phyloP scores from a whole-genome alignment of 2,797 vertebrate species.

The Sparus aurata region DNA sequence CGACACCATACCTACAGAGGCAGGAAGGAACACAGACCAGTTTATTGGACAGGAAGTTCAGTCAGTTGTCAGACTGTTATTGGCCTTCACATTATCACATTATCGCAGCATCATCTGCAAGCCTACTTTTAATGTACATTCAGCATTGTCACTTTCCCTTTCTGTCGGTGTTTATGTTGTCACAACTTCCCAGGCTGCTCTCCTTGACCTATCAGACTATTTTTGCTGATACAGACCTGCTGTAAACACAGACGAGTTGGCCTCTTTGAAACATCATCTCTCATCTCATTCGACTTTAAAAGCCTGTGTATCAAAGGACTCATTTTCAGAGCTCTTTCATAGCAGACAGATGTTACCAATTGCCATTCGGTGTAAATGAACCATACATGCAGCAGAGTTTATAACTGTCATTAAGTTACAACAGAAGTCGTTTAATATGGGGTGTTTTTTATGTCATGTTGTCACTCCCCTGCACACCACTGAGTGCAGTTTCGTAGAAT shows the following conservation, averaged over 20 bases:
- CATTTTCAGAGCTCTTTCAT: background rate
- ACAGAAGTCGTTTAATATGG: background rate
- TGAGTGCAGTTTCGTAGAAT: background rate
- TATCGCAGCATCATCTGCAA: background rate
- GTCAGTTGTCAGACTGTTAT: no score
- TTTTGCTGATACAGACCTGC: background rate
- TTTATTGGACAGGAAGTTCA: no score
- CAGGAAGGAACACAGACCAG: no score
- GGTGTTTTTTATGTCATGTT: background rate
- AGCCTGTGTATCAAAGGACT: conserved; percentile 22
- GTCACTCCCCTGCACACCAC: background rate
- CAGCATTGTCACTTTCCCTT: background rate
- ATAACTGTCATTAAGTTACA: background rate
- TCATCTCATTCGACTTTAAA: conserved; percentile 24
- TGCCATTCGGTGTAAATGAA: conserved; percentile 20
- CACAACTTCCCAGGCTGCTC: background rate
- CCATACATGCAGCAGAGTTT: background rate
- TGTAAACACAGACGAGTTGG: conserved; percentile 7
- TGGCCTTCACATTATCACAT: no score
- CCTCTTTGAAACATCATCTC: conserved; percentile 18
- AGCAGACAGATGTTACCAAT: conserved; percentile 33
- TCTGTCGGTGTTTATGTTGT: background rate
- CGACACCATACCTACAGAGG: conserved; percentile 93
- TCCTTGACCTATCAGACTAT: background rate
- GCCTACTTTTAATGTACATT: no score